These are phyloP conservation scores for Crocuta crocuta DNA, from an alignment of 2,113 vertebrate genomes.

Conservation along the genomic window DNA sequence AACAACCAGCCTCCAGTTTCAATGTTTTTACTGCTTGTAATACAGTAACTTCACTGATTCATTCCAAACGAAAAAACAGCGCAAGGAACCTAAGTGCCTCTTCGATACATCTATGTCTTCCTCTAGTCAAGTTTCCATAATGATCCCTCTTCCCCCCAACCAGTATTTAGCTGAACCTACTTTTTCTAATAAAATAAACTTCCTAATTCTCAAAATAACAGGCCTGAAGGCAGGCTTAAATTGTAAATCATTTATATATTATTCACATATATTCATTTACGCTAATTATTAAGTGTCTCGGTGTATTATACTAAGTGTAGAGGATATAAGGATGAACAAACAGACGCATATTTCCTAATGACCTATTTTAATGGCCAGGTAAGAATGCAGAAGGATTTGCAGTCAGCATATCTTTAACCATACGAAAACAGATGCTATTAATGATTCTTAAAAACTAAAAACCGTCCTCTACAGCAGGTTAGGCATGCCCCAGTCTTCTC, in stretches of 20 bases:
- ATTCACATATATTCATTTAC: neutral
- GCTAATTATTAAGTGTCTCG: neutral
- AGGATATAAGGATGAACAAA: neutral
- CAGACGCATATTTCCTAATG: neutral
- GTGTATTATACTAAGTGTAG: neutral
- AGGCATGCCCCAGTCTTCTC: neutral
- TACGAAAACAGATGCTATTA: neutral
- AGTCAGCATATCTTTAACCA: neutral
- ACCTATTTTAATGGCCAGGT: neutral
- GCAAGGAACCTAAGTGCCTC: neutral
- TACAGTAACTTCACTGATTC: constrained; percentile 20
- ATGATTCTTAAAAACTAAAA: neutral
- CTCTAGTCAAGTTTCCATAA: constrained; percentile 52
- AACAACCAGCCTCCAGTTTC: constrained; percentile 14
- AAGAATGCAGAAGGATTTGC: neutral
- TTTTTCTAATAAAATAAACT: constrained; percentile 35
- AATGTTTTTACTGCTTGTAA: neutral
- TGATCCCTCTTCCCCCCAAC: neutral
- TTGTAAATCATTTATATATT: neutral
- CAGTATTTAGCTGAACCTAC: neutral
- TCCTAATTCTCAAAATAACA: constrained; percentile 28
- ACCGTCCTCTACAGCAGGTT: neutral
- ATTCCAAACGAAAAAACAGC: neutral
- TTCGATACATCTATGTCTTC: neutral
- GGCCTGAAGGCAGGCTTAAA: neutral